Conservation (phyloP, 2,113 vertebrate species). For the Danionella cerebrum region DNA sequence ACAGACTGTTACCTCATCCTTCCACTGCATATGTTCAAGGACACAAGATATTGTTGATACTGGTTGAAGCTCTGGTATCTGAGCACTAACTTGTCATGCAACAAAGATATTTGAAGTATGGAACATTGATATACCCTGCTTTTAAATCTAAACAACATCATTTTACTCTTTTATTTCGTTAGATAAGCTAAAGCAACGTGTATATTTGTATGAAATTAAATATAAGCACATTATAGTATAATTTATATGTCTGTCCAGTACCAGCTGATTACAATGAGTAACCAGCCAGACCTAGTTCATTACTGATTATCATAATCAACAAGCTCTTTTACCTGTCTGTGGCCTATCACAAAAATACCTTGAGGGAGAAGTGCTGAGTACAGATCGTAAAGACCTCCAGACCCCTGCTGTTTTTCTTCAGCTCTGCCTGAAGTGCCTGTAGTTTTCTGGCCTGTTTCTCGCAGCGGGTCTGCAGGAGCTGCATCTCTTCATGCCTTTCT, state of each 20-base stretch:
- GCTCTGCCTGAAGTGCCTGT: conserved; percentile 61
- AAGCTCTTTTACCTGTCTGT: background rate
- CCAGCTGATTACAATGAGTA: too few species aligned
- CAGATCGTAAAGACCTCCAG: conserved; percentile 82
- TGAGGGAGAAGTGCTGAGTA: conserved; percentile 83
- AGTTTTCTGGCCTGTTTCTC: conserved; percentile 76
- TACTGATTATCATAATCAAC: too few species aligned
- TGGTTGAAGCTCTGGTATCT: background rate
- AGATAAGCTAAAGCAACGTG: too few species aligned
- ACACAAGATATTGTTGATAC: too few species aligned
- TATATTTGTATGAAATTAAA: too few species aligned
- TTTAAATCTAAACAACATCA: too few species aligned
- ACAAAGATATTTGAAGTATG: background rate
- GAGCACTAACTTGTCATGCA: background rate
- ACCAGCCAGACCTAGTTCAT: too few species aligned
- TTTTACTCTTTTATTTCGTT: too few species aligned
- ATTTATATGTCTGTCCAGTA: too few species aligned
- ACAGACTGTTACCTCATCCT: background rate
- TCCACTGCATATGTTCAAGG: too few species aligned
- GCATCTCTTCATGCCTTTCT: conserved; percentile 60
- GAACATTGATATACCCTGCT: background rate
- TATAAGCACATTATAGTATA: too few species aligned
- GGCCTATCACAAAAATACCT: conserved; percentile 59
- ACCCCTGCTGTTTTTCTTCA: conserved; percentile 68
- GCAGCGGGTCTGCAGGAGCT: conserved; percentile 74